phyloP scores from a whole-genome alignment of 2,797 vertebrate species.

The Lacerta bilineata region DNA sequence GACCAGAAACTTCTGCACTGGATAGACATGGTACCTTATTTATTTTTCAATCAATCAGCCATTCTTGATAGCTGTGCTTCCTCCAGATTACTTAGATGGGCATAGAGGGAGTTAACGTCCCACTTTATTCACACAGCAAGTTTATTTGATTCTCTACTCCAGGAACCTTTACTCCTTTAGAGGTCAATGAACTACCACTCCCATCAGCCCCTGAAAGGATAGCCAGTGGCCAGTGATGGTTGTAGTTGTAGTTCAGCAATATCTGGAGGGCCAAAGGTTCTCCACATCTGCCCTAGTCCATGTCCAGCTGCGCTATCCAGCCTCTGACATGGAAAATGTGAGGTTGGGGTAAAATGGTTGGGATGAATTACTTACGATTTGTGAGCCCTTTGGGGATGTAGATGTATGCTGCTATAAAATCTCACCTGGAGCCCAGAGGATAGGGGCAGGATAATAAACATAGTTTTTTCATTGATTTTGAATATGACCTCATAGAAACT shows the following conservation, averaged over 20 bases:
- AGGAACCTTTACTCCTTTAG: too few species aligned
- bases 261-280: too few species aligned
- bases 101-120: neutral
- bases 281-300: neutral
- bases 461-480: neutral
- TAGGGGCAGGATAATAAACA: neutral
- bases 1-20: slow-evolving; percentile 88
- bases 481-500: neutral
- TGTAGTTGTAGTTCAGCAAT: too few species aligned
- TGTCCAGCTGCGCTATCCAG: neutral
- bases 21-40: slow-evolving; percentile 85
- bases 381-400: neutral
- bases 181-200: too few species aligned
- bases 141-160: neutral
- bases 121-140: neutral
- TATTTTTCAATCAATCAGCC: neutral
- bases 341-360: neutral
- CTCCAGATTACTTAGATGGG: neutral
- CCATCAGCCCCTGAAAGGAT: too few species aligned
- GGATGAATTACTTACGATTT: neutral
- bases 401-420: neutral
- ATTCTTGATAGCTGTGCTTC: neutral
- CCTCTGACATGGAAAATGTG: neutral
- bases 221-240: too few species aligned
- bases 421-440: neutral